Evolutionary conservation across 2,797 vertebrate genomes (phyloP).

Genomic region (Chloroceryle amazona): DNA sequence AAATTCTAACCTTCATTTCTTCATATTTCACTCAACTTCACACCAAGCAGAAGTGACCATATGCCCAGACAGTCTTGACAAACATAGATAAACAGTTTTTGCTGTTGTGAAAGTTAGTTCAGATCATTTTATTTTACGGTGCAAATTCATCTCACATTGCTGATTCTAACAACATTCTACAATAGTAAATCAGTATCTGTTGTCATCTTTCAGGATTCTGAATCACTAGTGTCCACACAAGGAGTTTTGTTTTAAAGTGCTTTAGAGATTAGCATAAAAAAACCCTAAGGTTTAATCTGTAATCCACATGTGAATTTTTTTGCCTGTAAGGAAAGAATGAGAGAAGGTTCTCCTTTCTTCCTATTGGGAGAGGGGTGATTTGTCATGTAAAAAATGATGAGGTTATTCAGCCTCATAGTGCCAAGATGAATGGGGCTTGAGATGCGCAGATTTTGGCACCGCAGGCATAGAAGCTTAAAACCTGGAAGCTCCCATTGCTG

Average conservation of each 20-base stretch:
- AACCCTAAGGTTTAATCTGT: neutral
- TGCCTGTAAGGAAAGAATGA: neutral
- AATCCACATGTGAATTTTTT: neutral
- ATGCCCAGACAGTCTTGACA: neutral
- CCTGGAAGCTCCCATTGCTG: neutral
- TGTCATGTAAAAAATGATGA: neutral
- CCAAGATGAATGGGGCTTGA: neutral
- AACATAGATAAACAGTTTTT: neutral
- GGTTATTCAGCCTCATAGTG: neutral
- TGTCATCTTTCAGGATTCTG: neutral
- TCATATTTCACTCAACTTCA: neutral
- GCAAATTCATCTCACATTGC: neutral
- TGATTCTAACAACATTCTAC: neutral
- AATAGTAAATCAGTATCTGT: neutral
- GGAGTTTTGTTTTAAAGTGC: neutral
- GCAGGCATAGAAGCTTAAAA: neutral
- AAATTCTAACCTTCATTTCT: neutral
- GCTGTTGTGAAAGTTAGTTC: neutral
- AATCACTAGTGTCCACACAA: neutral
- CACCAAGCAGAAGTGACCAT: neutral
- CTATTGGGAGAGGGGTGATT: neutral
- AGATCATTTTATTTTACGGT: neutral
- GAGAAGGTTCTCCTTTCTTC: neutral
- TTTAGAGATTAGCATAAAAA: neutral
- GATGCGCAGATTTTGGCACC: neutral